Evolutionary conservation across 2,113 vertebrate species (phyloP).

Genomic region (Microtus ochrogaster): DNA sequence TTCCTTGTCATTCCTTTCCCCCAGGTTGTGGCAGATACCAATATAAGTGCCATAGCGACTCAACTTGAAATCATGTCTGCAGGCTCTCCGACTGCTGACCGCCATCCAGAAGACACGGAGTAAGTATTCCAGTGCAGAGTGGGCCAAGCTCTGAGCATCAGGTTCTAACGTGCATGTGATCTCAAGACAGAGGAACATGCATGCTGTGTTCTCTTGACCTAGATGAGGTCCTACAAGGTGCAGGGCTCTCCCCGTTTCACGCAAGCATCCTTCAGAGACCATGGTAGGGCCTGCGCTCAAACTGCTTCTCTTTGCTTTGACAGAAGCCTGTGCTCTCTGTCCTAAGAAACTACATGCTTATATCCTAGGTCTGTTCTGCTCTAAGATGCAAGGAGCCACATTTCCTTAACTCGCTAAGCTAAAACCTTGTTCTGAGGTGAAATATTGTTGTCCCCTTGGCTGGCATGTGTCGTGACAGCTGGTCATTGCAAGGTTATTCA

Average conservation of each 20-base stretch:
- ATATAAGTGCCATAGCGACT: constrained; percentile 94
- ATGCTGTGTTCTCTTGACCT: background rate
- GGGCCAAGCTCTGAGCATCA: too few species aligned
- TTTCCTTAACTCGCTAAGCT: background rate
- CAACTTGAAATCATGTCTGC: constrained; percentile 94
- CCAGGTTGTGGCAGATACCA: constrained; percentile 96
- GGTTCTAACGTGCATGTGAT: background rate
- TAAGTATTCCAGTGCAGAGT: constrained; percentile 84
- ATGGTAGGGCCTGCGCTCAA: background rate
- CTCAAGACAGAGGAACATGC: background rate
- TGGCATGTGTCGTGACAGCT: background rate
- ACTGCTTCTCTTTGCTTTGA: background rate
- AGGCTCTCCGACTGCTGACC: constrained; percentile 83
- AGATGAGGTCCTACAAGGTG: background rate
- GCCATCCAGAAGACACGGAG: constrained; percentile 88
- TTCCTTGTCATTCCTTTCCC: background rate
- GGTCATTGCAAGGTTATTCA: background rate
- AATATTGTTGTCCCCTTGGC: background rate
- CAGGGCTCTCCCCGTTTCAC: background rate
- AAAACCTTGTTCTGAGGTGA: background rate
- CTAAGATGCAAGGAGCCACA: background rate
- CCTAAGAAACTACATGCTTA: background rate
- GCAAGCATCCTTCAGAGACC: background rate
- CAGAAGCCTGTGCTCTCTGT: background rate
- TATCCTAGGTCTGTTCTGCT: background rate